A percentile compares a stretch with the other conserved stretches of the same genome.
Evolutionary conservation across 2,113 vertebrate species (phyloP).

Genomic region (Phyllostomus discolor): DNA sequence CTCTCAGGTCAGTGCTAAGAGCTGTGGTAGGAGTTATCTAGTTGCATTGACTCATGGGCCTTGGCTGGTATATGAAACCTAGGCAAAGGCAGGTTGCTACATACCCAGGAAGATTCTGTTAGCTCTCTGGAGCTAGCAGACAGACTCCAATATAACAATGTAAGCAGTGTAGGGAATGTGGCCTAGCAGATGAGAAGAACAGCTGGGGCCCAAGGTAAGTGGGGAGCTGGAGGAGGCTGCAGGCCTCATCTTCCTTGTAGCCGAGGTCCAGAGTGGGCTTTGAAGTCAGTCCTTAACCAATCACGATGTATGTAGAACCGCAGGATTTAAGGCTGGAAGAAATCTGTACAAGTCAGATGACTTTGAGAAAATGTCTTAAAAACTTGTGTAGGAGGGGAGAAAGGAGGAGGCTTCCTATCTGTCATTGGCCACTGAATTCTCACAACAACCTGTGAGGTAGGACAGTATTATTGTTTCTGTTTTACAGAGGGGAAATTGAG

Average conservation of each 20-base stretch:
- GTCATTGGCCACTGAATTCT: not conserved
- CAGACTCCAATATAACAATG: not conserved
- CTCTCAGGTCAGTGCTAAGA: not conserved
- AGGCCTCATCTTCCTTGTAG: not conserved
- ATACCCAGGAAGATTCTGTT: not conserved
- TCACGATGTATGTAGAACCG: not conserved
- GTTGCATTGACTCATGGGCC: not conserved
- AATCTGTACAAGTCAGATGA: not conserved
- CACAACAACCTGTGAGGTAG: not conserved
- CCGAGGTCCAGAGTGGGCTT: not conserved
- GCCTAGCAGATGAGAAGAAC: not conserved
- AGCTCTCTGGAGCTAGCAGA: not conserved
- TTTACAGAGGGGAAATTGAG: not conserved
- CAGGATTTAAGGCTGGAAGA: not conserved
- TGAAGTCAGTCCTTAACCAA: not conserved
- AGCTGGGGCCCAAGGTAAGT: not conserved
- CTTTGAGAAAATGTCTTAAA: not conserved
- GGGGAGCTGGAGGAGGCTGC: not conserved
- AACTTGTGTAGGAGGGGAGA: not conserved
- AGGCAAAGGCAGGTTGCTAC: not conserved
- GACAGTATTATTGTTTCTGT: not conserved
- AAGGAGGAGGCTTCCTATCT: too few relatives aligned
- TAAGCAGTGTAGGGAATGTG: not conserved
- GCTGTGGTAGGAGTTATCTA: not conserved
- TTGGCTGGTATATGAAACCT: not conserved